Evolutionary conservation across 2,113 vertebrate species (phyloP).

Genomic region (Aptenodytes forsteri): DNA sequence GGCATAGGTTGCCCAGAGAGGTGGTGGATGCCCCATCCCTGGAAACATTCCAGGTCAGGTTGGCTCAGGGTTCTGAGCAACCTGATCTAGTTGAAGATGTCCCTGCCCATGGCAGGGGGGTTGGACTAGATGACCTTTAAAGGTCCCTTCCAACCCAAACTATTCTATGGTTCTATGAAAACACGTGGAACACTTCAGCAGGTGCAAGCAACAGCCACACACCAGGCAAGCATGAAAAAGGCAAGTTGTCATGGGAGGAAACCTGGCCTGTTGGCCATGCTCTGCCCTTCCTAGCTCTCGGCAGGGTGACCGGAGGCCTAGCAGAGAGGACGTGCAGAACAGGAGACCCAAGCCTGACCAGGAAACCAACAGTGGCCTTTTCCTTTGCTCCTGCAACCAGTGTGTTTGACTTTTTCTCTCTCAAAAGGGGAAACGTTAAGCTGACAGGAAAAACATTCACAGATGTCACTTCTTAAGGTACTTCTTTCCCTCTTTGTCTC

Average conservation of each 20-base stretch:
- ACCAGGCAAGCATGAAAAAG: neutral
- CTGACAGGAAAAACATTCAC: neutral
- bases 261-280: neutral
- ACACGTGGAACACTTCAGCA: conserved; percentile 50
- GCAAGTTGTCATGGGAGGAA: neutral
- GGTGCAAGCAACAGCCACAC: conserved; percentile 51
- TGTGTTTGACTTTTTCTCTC: neutral
- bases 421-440: conserved; percentile 8
- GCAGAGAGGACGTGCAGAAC: neutral
- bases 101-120: neutral
- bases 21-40: neutral
- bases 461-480: neutral
- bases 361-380: neutral
- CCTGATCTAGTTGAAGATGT: neutral
- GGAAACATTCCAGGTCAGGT: neutral
- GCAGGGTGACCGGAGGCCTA: neutral
- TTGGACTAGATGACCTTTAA: neutral
- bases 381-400: neutral
- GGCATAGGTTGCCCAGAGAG: neutral
- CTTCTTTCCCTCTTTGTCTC: neutral
- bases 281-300: neutral
- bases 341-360: neutral
- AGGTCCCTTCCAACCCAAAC: neutral
- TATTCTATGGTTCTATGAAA: conserved; percentile 6
- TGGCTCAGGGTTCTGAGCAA: neutral